A percentile compares a stretch with the other conserved stretches of the same genome.
phyloP scores from a whole-genome alignment of 1,140 invertebrate species.

The Brachionus rubens region DNA sequence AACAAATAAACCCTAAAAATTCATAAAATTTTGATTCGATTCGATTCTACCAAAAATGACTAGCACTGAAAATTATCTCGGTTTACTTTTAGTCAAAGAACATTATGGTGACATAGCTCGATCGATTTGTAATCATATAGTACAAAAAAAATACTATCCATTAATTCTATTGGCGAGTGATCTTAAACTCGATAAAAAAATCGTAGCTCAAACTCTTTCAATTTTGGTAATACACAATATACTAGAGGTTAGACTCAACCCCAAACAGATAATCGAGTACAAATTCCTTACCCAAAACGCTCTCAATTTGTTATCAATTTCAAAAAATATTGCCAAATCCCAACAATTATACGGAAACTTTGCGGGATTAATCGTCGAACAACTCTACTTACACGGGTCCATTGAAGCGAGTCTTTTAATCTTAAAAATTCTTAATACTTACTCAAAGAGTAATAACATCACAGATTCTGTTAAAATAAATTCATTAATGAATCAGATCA shows the following conservation, averaged over 20 bases:
- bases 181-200: conserved; percentile 6
- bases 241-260: background rate
- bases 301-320: background rate
- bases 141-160: conserved; percentile 25
- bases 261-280: conserved; percentile 12
- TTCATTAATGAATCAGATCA: background rate
- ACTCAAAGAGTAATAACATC: background rate
- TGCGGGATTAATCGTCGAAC: background rate
- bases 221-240: conserved; percentile 24
- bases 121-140: background rate
- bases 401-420: conserved; percentile 28
- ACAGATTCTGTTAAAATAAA: background rate
- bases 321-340: background rate
- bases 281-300: background rate
- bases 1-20: too few relatives aligned
- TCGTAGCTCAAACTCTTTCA: background rate
- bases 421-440: background rate
- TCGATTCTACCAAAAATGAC: conserved; percentile 46
- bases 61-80: conserved; percentile 4
- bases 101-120: conserved; percentile 12
- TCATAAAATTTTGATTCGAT: too few relatives aligned
- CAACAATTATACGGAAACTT: background rate
- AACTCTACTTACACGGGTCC: conserved; percentile 1
- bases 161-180: background rate
- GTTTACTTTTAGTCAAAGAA: conserved; percentile 25